These are phyloP conservation scores for Motacilla alba DNA, from an alignment of 2,113 vertebrate genomes.

Conservation along the genomic window DNA sequence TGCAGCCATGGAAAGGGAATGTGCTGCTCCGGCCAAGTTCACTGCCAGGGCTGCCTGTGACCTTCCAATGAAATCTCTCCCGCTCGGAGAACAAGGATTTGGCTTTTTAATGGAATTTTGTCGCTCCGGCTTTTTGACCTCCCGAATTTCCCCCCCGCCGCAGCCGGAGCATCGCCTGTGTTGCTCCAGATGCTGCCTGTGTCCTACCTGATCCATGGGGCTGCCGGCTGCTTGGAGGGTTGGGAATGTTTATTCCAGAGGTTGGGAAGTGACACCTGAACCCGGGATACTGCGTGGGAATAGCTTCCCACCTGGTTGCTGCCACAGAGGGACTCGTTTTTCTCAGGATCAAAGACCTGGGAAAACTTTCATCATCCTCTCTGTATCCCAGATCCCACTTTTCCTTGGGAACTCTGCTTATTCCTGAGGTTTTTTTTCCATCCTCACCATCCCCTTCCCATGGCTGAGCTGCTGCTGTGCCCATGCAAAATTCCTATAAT, in stretches of 20 bases:
- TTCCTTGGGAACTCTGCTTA: neutral
- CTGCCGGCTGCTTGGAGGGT: neutral
- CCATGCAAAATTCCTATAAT: neutral
- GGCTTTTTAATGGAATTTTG: neutral
- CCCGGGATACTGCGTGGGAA: fast-evolving
- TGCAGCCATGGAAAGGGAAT: slow-evolving; percentile 20
- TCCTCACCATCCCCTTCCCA: neutral
- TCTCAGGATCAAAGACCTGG: neutral
- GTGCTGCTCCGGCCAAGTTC: neutral
- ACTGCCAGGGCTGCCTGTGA: neutral
- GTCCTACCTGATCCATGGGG: neutral
- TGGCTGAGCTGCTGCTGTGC: neutral
- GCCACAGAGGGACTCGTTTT: neutral
- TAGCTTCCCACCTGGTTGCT: neutral
- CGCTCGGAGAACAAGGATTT: neutral
- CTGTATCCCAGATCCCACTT: neutral
- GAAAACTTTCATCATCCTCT: neutral
- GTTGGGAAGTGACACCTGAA: neutral
- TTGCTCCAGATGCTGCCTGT: neutral
- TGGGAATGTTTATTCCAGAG: neutral
- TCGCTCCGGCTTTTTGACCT: neutral
- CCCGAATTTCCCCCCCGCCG: fast-evolving
- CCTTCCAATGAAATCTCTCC: neutral
- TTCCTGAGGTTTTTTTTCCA: neutral
- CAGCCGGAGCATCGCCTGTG: neutral